These are phyloP conservation scores for Apocheima hispidaria DNA, from an alignment of 2,888 invertebrate species.

Conservation along the genomic window DNA sequence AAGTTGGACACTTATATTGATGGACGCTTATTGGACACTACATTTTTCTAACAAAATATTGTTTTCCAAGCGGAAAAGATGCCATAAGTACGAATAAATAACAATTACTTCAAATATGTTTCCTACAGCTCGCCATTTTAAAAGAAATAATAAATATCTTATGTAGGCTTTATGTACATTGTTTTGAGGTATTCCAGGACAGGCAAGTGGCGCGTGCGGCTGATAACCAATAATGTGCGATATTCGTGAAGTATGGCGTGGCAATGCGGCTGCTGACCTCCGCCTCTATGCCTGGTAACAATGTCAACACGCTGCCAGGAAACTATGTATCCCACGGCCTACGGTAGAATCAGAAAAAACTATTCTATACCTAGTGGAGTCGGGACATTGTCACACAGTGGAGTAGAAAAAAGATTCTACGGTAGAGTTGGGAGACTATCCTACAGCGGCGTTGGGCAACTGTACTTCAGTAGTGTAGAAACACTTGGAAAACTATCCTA, in stretches of 20 bases:
- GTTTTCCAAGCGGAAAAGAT: neutral
- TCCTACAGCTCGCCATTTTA: neutral
- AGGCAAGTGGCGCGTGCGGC: neutral
- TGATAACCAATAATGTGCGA: neutral
- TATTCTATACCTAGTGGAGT: too few species aligned
- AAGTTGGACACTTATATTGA: slow-evolving; percentile 11
- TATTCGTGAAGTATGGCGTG: neutral
- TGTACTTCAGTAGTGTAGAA: too few species aligned
- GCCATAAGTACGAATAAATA: neutral
- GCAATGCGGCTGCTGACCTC: neutral
- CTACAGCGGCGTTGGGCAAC: too few species aligned
- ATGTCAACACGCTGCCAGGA: neutral
- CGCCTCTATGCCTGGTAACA: neutral
- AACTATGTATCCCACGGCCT: too few species aligned
- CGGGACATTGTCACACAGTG: neutral
- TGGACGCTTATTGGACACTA: slow-evolving; percentile 3
- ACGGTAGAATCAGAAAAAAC: too few species aligned
- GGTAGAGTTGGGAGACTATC: neutral
- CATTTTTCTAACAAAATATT: neutral
- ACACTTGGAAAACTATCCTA: too few species aligned
- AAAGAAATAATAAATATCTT: neutral
- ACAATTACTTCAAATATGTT: neutral
- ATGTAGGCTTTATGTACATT: neutral
- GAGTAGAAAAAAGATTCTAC: neutral
- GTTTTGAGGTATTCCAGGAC: neutral